Evolutionary conservation across 2,113 vertebrate genomes (phyloP).

Genomic region (Rattus norvegicus): DNA sequence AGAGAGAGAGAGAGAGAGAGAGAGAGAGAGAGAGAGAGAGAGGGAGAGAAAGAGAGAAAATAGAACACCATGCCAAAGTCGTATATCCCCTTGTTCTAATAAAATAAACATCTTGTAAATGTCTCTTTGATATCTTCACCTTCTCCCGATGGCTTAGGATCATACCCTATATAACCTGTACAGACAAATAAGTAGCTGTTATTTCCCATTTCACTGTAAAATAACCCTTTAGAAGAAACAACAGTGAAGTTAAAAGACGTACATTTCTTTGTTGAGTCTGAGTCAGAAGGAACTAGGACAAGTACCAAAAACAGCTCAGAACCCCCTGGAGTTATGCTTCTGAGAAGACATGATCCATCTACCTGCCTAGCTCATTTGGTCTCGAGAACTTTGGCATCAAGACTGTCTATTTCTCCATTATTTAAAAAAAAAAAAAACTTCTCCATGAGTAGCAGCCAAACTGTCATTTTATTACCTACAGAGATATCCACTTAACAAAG

Average conservation of each 20-base stretch:
- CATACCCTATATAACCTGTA: neutral
- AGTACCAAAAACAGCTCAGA: constrained; percentile 60
- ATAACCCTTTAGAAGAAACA: constrained; percentile 52
- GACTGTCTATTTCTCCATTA: constrained; percentile 66
- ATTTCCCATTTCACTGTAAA: neutral
- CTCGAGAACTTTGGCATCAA: constrained; percentile 62
- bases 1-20: neutral
- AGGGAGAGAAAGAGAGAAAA: rapidly evolving
- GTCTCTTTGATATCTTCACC: neutral
- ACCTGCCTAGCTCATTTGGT: constrained; percentile 73
- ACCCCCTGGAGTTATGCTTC: constrained; percentile 42
- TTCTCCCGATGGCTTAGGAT: neutral
- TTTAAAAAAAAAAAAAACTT: constrained; percentile 47
- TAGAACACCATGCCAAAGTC: neutral
- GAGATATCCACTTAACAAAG: constrained; percentile 75
- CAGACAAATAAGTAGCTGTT: neutral
- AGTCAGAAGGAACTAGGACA: constrained; percentile 64
- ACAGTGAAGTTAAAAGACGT: constrained; percentile 52
- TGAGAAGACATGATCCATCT: constrained; percentile 58
- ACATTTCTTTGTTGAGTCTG: constrained; percentile 62
- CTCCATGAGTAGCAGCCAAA: constrained; percentile 48
- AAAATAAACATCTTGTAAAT: neutral
- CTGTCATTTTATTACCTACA: constrained; percentile 65
- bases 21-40: too few relatives aligned
- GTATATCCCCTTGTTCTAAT: neutral